These are phyloP conservation scores for Archips crataeganus DNA, from an alignment of 2,888 invertebrate genomes.

Conservation along the genomic window DNA sequence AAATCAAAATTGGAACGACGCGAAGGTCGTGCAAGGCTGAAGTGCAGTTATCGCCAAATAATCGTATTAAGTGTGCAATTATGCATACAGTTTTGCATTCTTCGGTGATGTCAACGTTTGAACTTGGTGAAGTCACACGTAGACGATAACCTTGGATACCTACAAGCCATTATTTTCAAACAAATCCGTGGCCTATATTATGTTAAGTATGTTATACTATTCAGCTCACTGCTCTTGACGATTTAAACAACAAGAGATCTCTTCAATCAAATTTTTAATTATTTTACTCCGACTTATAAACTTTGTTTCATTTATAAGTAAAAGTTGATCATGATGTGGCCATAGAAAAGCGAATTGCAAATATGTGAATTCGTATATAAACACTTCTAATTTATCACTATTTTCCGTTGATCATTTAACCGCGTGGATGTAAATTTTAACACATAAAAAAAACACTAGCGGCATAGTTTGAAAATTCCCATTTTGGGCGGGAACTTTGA, in stretches of 20 bases:
- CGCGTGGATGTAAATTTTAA: not conserved
- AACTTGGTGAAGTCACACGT: slow-evolving; percentile 39
- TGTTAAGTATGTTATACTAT: not conserved
- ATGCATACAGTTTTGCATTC: slow-evolving; percentile 60
- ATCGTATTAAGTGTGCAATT: slow-evolving; percentile 60
- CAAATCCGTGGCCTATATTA: not conserved
- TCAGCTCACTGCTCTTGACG: not conserved
- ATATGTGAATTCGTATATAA: not conserved
- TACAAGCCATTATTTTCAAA: slow-evolving; percentile 18
- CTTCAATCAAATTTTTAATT: not conserved
- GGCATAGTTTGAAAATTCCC: slow-evolving; percentile 32
- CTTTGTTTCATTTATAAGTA: not conserved
- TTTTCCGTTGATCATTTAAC: not conserved
- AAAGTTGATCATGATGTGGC: not conserved
- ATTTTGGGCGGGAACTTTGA: slow-evolving; percentile 47
- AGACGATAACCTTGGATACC: slow-evolving; percentile 29
- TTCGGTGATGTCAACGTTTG: slow-evolving; percentile 34
- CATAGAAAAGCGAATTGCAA: not conserved
- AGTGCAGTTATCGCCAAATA: slow-evolving; percentile 55
- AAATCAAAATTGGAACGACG: slow-evolving; percentile 69
- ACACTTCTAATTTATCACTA: not conserved
- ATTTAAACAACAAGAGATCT: not conserved
- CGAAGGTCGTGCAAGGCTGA: slow-evolving; percentile 69
- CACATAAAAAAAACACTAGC: slow-evolving; percentile 8
- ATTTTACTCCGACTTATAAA: not conserved